Conservation (phyloP, 2,888 invertebrate species). For the Clusia tigrina region DNA sequence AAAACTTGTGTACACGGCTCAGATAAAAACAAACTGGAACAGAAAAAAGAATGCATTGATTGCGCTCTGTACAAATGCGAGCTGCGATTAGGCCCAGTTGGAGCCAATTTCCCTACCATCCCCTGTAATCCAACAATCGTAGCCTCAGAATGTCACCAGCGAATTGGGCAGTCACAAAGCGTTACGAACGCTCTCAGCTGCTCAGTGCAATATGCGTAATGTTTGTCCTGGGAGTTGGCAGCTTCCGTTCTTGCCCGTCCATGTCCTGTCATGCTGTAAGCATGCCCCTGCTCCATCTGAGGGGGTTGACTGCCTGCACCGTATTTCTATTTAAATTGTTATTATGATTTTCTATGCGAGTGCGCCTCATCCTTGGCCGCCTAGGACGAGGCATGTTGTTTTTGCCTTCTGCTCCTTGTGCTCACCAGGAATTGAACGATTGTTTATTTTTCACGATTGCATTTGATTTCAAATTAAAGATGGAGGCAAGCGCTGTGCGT, state of each 20-base stretch:
- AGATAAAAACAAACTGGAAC: too few species aligned
- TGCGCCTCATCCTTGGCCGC: too few species aligned
- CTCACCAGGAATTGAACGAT: neutral
- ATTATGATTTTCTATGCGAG: slow-evolving; percentile 23
- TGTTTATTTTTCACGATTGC: neutral
- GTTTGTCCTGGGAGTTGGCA: slow-evolving; percentile 12
- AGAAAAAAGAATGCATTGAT: too few species aligned
- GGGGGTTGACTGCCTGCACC: neutral
- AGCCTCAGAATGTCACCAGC: slow-evolving; percentile 24
- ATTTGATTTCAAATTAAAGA: slow-evolving; percentile 13
- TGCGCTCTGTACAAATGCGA: too few species aligned
- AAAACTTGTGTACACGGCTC: neutral
- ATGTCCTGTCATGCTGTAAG: neutral
- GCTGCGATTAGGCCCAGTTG: too few species aligned
- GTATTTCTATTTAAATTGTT: slow-evolving; percentile 19
- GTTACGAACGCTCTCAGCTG: too few species aligned
- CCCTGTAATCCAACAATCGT: slow-evolving; percentile 19
- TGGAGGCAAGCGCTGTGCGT: neutral
- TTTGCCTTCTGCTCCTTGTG: neutral
- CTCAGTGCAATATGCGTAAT: slow-evolving; percentile 28
- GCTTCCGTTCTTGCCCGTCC: neutral
- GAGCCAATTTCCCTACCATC: too few species aligned
- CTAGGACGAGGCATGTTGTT: slow-evolving; percentile 11
- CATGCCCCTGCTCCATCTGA: slow-evolving; percentile 2
- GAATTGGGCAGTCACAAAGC: too few species aligned